Evolutionary conservation across 2,888 invertebrate species (phyloP), one percentile per base, ranked within the genome.

Genomic region (Caenorhabditis japonica): DNA sequence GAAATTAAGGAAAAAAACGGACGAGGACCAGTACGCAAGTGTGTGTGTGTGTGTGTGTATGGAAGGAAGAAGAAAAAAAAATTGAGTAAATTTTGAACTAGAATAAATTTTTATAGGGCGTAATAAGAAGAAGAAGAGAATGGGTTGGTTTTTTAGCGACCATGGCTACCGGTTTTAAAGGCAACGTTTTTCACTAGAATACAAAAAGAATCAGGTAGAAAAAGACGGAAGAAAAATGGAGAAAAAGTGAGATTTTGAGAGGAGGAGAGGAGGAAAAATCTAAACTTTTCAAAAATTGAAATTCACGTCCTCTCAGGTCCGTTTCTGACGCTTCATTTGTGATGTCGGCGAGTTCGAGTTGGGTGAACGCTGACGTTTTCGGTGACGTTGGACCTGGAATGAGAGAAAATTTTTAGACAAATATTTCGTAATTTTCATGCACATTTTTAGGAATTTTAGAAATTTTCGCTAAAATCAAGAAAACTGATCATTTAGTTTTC

Each of bases 321-420:
- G 78, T 12, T 75, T 66, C 53, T 78, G 75, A 25, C 79, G 76
- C 52, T 83, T 83, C 43, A 66, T 43, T 10, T 78, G 68, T n/a
- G 72, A 61, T 5, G 51, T 61, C 13, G 82, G 77, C 13, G 75
- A 61, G 12, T 38, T 44, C 0, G 47, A 64, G 10, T 69, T 59
- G 1, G 84, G 83, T 1, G 83, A 83, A 21, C 85, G 82, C 19
- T 71, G 72, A 8, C 85, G 77, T 49, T 85, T 85, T 23, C 85
- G 81, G 33, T 84, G 84, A 2, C 83, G 83, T 55, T 79, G 82
- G 4, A 85, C 77, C 64, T 85, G 79, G 23, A 64, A 59, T n/a
- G 5, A n/a, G n/a, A n/a, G n/a, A n/a, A n/a, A n/a, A n/a, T n/a
- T n/a, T n/a, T n/a, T n/a, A n/a, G n/a, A n/a, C n/a, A n/a, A n/a